These are phyloP conservation scores for Pheucticus melanocephalus DNA, from an alignment of 2,113 vertebrate species.

Conservation along the genomic window DNA sequence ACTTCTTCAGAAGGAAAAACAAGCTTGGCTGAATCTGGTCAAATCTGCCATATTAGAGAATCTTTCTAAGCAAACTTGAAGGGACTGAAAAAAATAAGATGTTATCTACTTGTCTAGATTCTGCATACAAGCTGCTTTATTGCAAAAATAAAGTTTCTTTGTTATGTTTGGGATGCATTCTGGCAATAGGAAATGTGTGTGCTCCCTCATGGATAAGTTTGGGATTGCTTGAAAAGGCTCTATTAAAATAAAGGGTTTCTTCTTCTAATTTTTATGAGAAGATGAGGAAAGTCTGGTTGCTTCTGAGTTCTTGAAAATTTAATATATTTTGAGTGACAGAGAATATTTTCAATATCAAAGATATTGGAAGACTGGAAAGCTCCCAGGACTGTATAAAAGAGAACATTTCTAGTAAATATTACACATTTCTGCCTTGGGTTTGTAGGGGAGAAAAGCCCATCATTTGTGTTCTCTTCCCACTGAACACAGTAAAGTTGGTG, in stretches of 20 bases:
- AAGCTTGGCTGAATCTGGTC: background rate
- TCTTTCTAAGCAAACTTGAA: background rate
- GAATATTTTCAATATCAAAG: background rate
- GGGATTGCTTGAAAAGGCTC: background rate
- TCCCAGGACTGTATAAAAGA: background rate
- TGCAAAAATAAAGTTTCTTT: background rate
- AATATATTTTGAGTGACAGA: background rate
- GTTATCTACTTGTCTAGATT: background rate
- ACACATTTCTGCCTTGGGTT: background rate
- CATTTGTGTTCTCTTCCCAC: background rate
- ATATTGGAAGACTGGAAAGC: background rate
- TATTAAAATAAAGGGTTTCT: background rate
- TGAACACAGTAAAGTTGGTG: background rate
- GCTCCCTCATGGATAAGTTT: background rate
- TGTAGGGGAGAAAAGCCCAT: background rate
- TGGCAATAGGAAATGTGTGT: background rate
- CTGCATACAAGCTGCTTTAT: background rate
- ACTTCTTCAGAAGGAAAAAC: conserved; percentile 11
- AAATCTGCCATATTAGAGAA: background rate
- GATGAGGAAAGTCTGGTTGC: background rate
- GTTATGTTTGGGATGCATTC: background rate
- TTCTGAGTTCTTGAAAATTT: background rate
- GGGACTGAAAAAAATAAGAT: background rate
- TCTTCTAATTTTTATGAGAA: background rate
- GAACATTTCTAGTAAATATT: background rate